Evolutionary conservation across 2,888 invertebrate species (phyloP), one percentile per base, ranked within the genome.

Genomic region (Bombylius major): DNA sequence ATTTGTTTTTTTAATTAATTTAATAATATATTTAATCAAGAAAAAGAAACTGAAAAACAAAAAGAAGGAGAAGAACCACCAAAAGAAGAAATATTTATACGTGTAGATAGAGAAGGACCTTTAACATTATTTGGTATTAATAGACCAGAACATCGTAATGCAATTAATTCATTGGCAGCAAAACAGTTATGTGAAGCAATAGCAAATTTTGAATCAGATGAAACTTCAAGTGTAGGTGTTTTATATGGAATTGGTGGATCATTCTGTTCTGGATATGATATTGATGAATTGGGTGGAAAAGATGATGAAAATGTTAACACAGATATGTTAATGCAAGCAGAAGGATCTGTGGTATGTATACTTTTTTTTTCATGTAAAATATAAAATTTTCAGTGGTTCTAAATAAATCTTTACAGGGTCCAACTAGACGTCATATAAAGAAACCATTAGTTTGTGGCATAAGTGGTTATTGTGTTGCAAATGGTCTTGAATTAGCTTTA

Each of bases 391-490:
- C 23, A 23, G 1, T 23, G 3, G 1, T 23, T 23, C 23, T 23
- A 23, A 23, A 23, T 23, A 23, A 34, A 44, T 11, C 64, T 67
- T 58, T 56, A 4, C 61, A 83, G 83, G 81, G 82, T 1, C 83
- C 87, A 5, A 80, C 83, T 3, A 75, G 84, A 50, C 82, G 86
- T 56, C 76, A 84, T 53, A 81, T 87, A 52, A 83, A 82, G 58
- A 98, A 98, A 72, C 90, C 93, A 0, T 80, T 94, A 11, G 83
- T 97, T 58, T 95, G 91, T n/a, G 89, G 91, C 0, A 79, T 97
- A 3, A 83, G 82, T 64, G 97, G 97, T 0, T 93, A 87, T 70
- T 89, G 93, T 6, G 89, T 95, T 4, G 96, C 91, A 1, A 89
- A 85, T 62, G 97, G 96, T 0, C 79, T 97, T 57, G 96, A 97